phyloP scores from a whole-genome alignment of 2,113 vertebrate species.

The Ginglymostoma cirratum region DNA sequence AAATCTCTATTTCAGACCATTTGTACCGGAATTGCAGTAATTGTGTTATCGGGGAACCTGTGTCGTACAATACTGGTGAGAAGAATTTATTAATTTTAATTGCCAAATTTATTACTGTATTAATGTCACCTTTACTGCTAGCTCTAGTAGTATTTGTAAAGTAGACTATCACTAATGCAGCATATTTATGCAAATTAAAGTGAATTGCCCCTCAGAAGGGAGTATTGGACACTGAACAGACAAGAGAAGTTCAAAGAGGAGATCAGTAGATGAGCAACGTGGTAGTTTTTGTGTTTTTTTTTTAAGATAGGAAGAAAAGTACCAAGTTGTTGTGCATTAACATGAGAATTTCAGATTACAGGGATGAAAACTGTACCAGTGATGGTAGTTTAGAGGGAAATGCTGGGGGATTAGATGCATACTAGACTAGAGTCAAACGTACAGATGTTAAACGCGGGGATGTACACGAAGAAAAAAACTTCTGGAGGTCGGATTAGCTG shows the following conservation, averaged over 20 bases:
- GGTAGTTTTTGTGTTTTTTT: not conserved
- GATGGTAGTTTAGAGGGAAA: not conserved
- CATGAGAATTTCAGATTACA: not conserved
- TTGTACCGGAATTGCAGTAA: slow-evolving; percentile 20
- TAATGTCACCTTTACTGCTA: not conserved
- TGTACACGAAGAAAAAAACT: not conserved
- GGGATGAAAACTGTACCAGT: not conserved
- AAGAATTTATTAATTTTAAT: not conserved
- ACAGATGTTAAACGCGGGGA: no score
- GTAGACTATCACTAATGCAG: not conserved
- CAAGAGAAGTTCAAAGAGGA: not conserved
- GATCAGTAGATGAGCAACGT: not conserved
- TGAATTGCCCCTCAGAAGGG: not conserved
- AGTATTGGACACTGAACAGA: not conserved
- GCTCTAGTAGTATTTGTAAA: no score
- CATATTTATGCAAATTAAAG: not conserved
- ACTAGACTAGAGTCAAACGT: not conserved
- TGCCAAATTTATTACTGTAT: not conserved
- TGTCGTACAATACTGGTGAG: not conserved
- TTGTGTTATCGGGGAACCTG: slow-evolving; percentile 1
- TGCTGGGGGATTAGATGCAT: not conserved
- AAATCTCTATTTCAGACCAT: slow-evolving; percentile 28
- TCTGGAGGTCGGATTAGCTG: not conserved
- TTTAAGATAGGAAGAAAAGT: not conserved
- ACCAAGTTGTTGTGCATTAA: not conserved